Evolutionary conservation across 2,888 invertebrate genomes (phyloP), one percentile per base, ranked within the genome.

Genomic region (Syrista parreyssii): DNA sequence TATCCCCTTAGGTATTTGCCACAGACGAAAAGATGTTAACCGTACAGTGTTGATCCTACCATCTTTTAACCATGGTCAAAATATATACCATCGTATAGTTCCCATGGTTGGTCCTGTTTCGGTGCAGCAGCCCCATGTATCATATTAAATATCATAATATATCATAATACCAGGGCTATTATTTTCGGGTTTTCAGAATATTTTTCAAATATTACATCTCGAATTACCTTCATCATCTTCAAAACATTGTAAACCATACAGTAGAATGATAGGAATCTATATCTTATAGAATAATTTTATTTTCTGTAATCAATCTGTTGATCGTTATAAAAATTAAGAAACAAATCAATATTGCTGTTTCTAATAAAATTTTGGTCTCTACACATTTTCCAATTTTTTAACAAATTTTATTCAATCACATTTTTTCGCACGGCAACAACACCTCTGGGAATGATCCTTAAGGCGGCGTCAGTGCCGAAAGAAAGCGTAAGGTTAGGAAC

Each of bases 101-200:
- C 30, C 74, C 77, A 74, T 77, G 74, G 77, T 34, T 77, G 77
- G 40, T 74, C 77, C 77, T 77, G 77, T 77, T 75, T 69, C 69
- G 15, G 33, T 23, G 4, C 74, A 36, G 31, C 75, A 55, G 77
- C 34, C 77, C 75, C 77, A 78, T 82, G 80, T 81, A 82, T 85
- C 82, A 81, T 88, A 84, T 85, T 84, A 80, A 85, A 83, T 84
- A 85, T 85, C 85, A 80, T 81, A 84, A 85, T 87, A 84, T 86
- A 85, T 88, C 84, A 85, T 87, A 84, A 85, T 85, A 84, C 78
- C 78, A 74, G 36, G 73, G 75, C 79, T 78, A 80, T 82, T 79
- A 78, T 76, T 34, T 78, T 75, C 79, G 78, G 79, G 79, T 81
- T 82, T 81, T 76, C 76, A 36, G 76, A 77, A 80, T 80, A 75